phyloP scores from a whole-genome alignment of 2,113 vertebrate genomes.

The Phoxinus phoxinus region DNA sequence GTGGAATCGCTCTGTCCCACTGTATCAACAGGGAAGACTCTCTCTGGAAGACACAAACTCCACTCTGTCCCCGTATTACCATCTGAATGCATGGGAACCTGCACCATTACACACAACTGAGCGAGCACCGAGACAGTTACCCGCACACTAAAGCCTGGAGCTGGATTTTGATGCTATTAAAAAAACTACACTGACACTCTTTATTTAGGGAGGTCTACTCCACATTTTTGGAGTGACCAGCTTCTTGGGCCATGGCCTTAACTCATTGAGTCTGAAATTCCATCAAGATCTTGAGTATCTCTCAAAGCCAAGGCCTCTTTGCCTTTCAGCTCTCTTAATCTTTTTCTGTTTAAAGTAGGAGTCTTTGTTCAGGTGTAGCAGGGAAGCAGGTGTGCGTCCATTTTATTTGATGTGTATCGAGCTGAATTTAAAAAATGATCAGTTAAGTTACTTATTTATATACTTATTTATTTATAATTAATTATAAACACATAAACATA shows the following conservation, averaged over 20 bases:
- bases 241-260: conserved; percentile 48
- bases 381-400: conserved; percentile 9
- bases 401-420: background rate
- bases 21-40: conserved; percentile 49
- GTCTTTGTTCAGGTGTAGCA: conserved; percentile 48
- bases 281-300: conserved; percentile 61
- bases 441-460: background rate
- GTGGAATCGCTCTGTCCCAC: conserved; percentile 57
- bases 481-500: no score
- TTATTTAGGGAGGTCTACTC: conserved; percentile 49
- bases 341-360: conserved; percentile 21
- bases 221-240: conserved; percentile 63
- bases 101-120: conserved; percentile 67
- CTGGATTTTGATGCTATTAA: conserved; percentile 54
- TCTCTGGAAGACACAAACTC: conserved; percentile 56
- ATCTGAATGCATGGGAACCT: conserved; percentile 78
- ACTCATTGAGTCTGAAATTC: conserved; percentile 64
- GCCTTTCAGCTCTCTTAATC: conserved; percentile 20
- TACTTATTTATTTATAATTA: background rate
- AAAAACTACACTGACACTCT: background rate
- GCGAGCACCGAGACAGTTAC: conserved; percentile 50
- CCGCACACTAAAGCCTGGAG: conserved; percentile 67
- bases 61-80: conserved; percentile 73
- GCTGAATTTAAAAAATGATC: background rate
- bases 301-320: conserved; percentile 34